These are phyloP conservation scores for Gandaritis pyraliata DNA, from an alignment of 2,888 invertebrate species.

Conservation along the genomic window DNA sequence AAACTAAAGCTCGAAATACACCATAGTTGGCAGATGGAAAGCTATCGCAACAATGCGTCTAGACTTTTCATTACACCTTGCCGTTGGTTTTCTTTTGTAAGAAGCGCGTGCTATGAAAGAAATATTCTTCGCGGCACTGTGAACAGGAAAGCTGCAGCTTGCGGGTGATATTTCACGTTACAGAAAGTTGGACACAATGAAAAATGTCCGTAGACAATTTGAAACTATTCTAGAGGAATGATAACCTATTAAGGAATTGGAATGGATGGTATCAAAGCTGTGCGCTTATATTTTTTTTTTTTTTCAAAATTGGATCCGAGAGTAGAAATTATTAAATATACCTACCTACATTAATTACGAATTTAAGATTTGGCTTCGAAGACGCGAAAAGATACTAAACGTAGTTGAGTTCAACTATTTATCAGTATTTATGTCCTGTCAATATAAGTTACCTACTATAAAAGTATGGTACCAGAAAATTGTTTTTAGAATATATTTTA, in stretches of 20 bases:
- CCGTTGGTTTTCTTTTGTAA: slow-evolving; percentile 18
- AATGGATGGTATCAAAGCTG: neutral
- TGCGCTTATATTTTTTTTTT: neutral
- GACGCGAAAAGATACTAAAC: too few relatives aligned
- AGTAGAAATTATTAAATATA: too few relatives aligned
- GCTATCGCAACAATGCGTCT: slow-evolving; percentile 56
- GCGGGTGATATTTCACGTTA: neutral
- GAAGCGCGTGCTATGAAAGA: slow-evolving; percentile 20
- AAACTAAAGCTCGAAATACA: slow-evolving; percentile 12
- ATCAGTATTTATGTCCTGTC: too few relatives aligned
- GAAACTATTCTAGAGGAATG: neutral
- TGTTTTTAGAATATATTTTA: too few relatives aligned
- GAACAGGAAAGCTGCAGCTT: neutral
- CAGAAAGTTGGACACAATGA: slow-evolving; percentile 4
- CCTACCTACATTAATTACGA: too few relatives aligned
- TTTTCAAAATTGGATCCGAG: too few relatives aligned
- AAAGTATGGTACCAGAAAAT: too few relatives aligned
- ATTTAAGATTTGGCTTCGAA: too few relatives aligned
- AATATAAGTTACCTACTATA: too few relatives aligned
- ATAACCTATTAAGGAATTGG: neutral
- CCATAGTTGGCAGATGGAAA: slow-evolving; percentile 26
- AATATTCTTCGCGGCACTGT: slow-evolving; percentile 7
- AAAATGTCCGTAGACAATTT: neutral
- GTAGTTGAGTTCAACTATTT: too few relatives aligned
- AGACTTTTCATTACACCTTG: slow-evolving; percentile 62